These are phyloP conservation scores for Phocoena phocoena DNA, from an alignment of 2,113 vertebrate species.

Conservation along the genomic window DNA sequence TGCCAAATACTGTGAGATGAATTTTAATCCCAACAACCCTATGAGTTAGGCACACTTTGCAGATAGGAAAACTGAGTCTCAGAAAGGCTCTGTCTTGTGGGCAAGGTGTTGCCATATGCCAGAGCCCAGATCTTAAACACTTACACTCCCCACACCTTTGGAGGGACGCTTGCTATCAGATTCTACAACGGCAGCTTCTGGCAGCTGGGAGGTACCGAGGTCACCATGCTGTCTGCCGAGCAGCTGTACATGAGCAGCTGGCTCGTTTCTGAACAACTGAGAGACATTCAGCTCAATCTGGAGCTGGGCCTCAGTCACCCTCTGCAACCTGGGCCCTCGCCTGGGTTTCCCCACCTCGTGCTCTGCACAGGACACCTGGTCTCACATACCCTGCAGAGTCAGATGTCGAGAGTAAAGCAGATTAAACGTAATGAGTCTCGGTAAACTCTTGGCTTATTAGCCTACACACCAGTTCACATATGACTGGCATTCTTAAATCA, in stretches of 20 bases:
- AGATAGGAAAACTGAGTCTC: neutral
- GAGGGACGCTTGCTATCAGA: neutral
- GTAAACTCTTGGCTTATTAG: slow-evolving; percentile 71
- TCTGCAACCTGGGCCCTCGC: neutral
- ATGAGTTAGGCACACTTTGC: neutral
- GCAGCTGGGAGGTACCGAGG: neutral
- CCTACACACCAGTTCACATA: slow-evolving; percentile 62
- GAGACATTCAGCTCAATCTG: neutral
- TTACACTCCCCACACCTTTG: neutral
- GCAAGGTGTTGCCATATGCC: neutral
- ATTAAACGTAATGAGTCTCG: slow-evolving; percentile 67
- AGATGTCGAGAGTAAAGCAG: neutral
- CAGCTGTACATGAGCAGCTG: neutral
- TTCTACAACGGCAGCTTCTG: neutral
- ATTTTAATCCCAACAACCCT: neutral
- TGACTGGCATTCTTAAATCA: slow-evolving; percentile 80
- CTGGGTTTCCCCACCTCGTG: neutral
- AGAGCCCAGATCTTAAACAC: neutral
- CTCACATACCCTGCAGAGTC: slow-evolving; percentile 6
- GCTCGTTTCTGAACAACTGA: neutral
- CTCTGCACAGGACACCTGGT: neutral
- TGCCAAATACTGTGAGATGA: neutral
- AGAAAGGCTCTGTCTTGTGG: neutral
- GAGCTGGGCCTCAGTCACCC: neutral
- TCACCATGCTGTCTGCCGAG: neutral